Evolutionary conservation across 1,140 invertebrate species (phyloP).

Genomic region (Riptortus pedestris): DNA sequence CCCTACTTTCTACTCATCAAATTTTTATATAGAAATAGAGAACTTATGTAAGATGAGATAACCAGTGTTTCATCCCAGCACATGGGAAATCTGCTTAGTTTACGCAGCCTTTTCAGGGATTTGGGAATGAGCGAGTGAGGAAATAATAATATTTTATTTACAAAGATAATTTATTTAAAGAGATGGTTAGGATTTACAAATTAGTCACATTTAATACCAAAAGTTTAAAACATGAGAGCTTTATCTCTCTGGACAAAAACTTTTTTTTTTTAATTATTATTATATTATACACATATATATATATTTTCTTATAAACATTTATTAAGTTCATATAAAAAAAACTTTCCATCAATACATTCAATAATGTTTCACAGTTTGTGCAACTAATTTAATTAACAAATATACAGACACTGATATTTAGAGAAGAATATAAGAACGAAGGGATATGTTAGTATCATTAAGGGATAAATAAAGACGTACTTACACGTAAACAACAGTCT

Average conservation of each 20-base stretch:
- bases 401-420: neutral
- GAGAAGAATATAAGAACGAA: neutral
- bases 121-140: too few relatives aligned
- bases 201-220: neutral
- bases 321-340: neutral
- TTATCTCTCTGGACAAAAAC: conserved; percentile 4
- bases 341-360: neutral
- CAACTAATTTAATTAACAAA: neutral
- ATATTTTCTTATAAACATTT: neutral
- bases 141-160: too few relatives aligned
- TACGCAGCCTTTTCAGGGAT: too few relatives aligned
- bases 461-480: neutral
- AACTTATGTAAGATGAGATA: too few relatives aligned
- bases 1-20: too few relatives aligned
- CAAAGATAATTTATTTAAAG: conserved; percentile 18
- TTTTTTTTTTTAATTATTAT: neutral
- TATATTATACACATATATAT: neutral
- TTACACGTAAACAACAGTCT: neutral
- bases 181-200: conserved; percentile 1
- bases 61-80: too few relatives aligned
- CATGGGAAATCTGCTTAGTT: too few relatives aligned
- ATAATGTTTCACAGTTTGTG: neutral
- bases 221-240: neutral
- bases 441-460: conserved; percentile 7
- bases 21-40: too few relatives aligned